Percentiles rank a stretch among this genome's conserved stretches.
Evolutionary conservation across 2,888 invertebrate genomes (phyloP).

Genomic region (Chalcis sispes): DNA sequence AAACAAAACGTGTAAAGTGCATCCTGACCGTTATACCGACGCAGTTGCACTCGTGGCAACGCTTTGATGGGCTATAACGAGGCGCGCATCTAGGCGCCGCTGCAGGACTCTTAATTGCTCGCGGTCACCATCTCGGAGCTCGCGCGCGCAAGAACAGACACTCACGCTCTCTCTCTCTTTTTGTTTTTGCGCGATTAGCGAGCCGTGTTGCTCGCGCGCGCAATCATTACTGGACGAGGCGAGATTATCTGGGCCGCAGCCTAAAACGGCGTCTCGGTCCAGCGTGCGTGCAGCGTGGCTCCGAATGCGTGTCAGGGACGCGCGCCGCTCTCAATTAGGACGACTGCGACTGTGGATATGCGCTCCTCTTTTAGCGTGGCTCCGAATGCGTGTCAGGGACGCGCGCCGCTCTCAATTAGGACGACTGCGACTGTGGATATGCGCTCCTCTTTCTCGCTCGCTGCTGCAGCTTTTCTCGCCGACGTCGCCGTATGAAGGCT

Average conservation of each 20-base stretch:
- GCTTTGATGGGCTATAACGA: no score
- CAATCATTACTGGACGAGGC: not conserved
- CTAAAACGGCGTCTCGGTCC: no score
- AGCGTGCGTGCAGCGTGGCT: not conserved
- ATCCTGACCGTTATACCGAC: no score
- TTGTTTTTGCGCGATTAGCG: not conserved
- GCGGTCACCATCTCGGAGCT: no score
- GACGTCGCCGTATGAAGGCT: no score
- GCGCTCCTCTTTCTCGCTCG: not conserved
- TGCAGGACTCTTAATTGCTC: no score
- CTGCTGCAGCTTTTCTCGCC: no score
- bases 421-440: not conserved
- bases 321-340: not conserved
- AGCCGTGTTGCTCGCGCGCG: not conserved
- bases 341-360: not conserved
- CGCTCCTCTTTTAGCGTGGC: not conserved
- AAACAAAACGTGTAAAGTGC: no score
- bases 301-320: slow-evolving; percentile 2
- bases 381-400: slow-evolving; percentile 2
- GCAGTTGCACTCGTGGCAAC: no score
- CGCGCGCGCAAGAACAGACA: not conserved
- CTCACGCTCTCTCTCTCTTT: not conserved
- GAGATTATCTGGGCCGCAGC: slow-evolving; percentile 1
- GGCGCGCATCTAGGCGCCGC: no score
- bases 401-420: not conserved